Percentiles rank a stretch among this genome's conserved stretches.
Evolutionary conservation across 1,140 invertebrate genomes (phyloP).

Genomic region (Microvelia longipes): DNA sequence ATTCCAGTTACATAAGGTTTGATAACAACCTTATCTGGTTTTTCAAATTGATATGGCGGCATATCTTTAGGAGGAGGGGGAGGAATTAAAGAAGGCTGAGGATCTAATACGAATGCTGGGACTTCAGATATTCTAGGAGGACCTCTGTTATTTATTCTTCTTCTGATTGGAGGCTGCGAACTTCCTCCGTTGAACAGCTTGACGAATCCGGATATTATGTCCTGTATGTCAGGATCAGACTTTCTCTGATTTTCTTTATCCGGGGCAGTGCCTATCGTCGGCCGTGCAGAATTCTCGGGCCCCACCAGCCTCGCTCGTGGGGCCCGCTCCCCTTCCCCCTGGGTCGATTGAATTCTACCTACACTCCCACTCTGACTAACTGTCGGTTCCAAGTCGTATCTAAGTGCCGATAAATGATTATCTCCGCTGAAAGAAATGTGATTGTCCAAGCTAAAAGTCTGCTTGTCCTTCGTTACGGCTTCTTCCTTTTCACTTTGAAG

Average conservation of each 20-base stretch:
- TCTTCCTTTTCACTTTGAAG: neutral
- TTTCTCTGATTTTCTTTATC: slow-evolving; percentile 22
- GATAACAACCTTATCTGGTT: slow-evolving; percentile 29
- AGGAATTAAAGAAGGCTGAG: slow-evolving; percentile 30
- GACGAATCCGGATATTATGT: slow-evolving; percentile 78
- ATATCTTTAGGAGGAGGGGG: slow-evolving; percentile 33
- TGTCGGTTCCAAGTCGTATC: slow-evolving; percentile 9
- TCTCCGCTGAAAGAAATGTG: slow-evolving; percentile 4
- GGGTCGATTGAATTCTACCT: slow-evolving; percentile 4
- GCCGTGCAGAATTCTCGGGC: slow-evolving; percentile 41
- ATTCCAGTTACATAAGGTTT: slow-evolving; percentile 46
- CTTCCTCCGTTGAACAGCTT: slow-evolving; percentile 76
- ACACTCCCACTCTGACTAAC: neutral
- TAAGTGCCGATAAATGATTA: slow-evolving; percentile 6
- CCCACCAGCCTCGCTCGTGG: slow-evolving; percentile 3
- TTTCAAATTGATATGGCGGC: slow-evolving; percentile 52
- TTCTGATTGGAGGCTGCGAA: slow-evolving; percentile 34
- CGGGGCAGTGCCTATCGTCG: slow-evolving; percentile 49
- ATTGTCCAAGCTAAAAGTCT: neutral
- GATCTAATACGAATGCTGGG: slow-evolving; percentile 51
- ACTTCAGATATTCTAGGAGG: slow-evolving; percentile 65
- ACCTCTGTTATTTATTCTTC: slow-evolving; percentile 74
- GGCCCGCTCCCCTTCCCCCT: slow-evolving; percentile 13
- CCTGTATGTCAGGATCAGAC: slow-evolving; percentile 68
- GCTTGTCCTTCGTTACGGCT: slow-evolving; percentile 4